These are phyloP conservation scores for Campylomormyrus tamandua DNA, from an alignment of 2,113 vertebrate species.

Conservation along the genomic window DNA sequence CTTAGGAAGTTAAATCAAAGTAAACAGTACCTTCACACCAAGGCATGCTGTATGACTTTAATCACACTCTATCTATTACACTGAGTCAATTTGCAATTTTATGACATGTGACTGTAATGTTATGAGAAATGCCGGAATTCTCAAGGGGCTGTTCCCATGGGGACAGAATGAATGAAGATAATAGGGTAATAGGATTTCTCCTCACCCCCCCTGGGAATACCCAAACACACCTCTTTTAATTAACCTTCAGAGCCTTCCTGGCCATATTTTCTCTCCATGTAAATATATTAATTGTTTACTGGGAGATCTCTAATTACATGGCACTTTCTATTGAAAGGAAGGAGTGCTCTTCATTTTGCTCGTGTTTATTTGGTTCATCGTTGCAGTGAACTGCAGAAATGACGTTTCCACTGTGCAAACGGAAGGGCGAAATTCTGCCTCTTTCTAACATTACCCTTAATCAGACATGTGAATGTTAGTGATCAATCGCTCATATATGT, in stretches of 20 bases:
- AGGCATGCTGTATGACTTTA: background rate
- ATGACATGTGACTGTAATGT: conserved; percentile 4
- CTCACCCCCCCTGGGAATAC: background rate
- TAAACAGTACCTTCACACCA: background rate
- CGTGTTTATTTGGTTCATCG: background rate
- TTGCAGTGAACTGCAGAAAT: background rate
- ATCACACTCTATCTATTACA: background rate
- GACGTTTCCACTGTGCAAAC: background rate
- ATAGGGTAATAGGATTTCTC: background rate
- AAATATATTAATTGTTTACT: conserved; percentile 16
- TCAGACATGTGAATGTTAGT: background rate
- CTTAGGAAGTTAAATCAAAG: background rate
- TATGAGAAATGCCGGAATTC: background rate
- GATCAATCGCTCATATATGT: background rate
- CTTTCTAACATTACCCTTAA: background rate
- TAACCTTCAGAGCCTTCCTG: background rate
- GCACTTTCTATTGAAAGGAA: conserved; percentile 4
- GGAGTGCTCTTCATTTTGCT: background rate
- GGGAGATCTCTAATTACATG: conserved; percentile 9
- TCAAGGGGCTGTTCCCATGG: background rate
- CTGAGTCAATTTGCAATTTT: background rate
- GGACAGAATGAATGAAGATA: background rate
- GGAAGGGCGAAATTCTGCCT: background rate
- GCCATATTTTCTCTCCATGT: background rate
- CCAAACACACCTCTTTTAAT: conserved; percentile 15